A percentile compares a stretch with the other conserved stretches of the same genome.
Conservation (phyloP, 2,797 vertebrate species). For the Australoheros facetus region DNA sequence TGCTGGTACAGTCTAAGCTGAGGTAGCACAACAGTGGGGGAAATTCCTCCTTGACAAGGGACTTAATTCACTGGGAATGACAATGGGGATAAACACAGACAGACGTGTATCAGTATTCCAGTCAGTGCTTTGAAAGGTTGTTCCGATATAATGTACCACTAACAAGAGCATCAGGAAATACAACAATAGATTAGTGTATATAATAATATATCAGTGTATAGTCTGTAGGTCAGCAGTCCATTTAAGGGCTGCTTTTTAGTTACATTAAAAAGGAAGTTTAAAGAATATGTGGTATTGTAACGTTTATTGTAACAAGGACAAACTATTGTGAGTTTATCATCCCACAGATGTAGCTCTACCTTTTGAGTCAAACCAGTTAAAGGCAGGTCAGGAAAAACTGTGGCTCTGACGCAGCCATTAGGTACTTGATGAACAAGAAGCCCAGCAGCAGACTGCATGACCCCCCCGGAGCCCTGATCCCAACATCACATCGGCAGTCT, state of each 20-base stretch:
- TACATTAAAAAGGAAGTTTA: background rate
- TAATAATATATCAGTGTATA: background rate
- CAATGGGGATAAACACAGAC: slow-evolving; percentile 32
- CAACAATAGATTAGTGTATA: background rate
- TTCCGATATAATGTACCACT: background rate
- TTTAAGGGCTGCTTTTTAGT: background rate
- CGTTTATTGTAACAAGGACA: background rate
- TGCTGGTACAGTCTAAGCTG: slow-evolving; percentile 61
- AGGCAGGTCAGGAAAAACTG: background rate
- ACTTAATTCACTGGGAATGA: slow-evolving; percentile 57
- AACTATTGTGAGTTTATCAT: background rate
- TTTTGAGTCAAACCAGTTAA: background rate
- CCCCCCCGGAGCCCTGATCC: background rate
- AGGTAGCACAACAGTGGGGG: slow-evolving; percentile 55
- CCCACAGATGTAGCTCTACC: background rate
- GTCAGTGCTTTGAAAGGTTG: slow-evolving; percentile 25
- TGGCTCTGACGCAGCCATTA: background rate
- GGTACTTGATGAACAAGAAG: background rate
- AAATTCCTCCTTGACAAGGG: slow-evolving; percentile 49
- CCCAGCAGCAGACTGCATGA: background rate
- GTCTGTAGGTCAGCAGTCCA: background rate
- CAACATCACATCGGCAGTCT: background rate
- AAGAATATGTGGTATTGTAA: background rate
- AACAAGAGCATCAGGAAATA: background rate
- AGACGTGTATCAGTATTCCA: slow-evolving; percentile 40